Evolutionary conservation across 2,888 invertebrate genomes (phyloP).

Genomic region (Eupsilia transversa): DNA sequence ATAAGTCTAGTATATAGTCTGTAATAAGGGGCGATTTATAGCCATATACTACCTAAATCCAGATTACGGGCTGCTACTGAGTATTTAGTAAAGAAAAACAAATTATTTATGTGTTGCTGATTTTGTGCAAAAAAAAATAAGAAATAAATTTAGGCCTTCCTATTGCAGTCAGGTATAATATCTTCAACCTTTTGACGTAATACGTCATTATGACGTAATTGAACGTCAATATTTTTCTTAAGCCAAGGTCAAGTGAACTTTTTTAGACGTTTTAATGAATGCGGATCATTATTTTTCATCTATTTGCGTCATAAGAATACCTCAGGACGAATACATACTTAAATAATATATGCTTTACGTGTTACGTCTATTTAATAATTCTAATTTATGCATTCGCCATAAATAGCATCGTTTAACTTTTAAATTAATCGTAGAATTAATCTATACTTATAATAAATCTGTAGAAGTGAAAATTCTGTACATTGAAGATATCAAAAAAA

Average conservation of each 20-base stretch:
- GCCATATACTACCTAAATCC: neutral
- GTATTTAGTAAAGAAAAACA: too few relatives aligned
- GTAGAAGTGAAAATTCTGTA: too few relatives aligned
- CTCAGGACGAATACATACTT: neutral
- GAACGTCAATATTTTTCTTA: neutral
- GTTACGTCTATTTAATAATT: too few relatives aligned
- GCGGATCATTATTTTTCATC: neutral
- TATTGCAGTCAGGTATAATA: neutral
- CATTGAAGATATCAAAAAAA: too few relatives aligned
- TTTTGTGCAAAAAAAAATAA: too few relatives aligned
- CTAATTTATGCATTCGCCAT: neutral
- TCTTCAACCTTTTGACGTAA: neutral
- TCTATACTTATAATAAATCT: too few relatives aligned
- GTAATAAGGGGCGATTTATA: neutral
- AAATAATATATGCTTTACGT: neutral
- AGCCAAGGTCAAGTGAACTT: conserved; percentile 16
- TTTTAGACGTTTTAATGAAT: neutral
- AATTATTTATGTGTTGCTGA: too few relatives aligned
- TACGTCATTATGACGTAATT: conserved; percentile 5
- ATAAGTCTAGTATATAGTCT: neutral
- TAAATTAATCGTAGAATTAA: conserved; percentile 1
- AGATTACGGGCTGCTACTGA: too few relatives aligned
- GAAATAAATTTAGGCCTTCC: neutral
- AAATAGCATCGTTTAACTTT: neutral
- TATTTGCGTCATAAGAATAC: conserved; percentile 20